Conservation (phyloP, 2,888 invertebrate species). For the Boloria euphrosyne region DNA sequence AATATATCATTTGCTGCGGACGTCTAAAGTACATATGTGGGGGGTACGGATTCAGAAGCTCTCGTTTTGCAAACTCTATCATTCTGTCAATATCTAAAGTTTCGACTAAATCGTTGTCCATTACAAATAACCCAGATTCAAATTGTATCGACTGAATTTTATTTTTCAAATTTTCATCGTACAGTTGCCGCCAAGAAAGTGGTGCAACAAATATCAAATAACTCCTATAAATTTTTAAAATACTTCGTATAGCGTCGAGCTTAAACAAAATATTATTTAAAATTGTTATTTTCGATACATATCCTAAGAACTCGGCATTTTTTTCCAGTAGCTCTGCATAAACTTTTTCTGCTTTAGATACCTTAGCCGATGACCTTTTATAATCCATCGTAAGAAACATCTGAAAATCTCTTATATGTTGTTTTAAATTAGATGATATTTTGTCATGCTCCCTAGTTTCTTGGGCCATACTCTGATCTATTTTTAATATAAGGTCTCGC, state of each 20-base stretch:
- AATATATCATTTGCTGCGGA: slow-evolving; percentile 67
- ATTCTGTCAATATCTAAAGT: slow-evolving; percentile 70
- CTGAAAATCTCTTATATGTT: slow-evolving; percentile 72
- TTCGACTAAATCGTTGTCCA: slow-evolving; percentile 71
- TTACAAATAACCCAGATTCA: slow-evolving; percentile 64
- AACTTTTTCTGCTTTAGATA: slow-evolving; percentile 62
- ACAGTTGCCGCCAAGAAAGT: slow-evolving; percentile 66
- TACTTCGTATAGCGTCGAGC: slow-evolving; percentile 66
- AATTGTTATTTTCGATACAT: slow-evolving; percentile 61
- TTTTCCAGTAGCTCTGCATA: slow-evolving; percentile 59
- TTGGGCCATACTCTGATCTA: slow-evolving; percentile 61
- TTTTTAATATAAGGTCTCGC: slow-evolving; percentile 67
- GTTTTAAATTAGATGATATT: slow-evolving; percentile 61
- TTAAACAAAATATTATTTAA: slow-evolving; percentile 72
- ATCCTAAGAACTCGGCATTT: slow-evolving; percentile 63
- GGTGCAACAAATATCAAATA: slow-evolving; percentile 73
- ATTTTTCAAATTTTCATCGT: slow-evolving; percentile 64
- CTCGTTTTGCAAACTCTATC: slow-evolving; percentile 63
- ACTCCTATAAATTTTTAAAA: slow-evolving; percentile 68
- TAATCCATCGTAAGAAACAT: slow-evolving; percentile 75
- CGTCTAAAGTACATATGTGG: slow-evolving; percentile 60
- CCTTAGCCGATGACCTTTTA: slow-evolving; percentile 67
- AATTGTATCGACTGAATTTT: slow-evolving; percentile 67
- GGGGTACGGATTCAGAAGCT: slow-evolving; percentile 60
- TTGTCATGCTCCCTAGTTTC: slow-evolving; percentile 60